phyloP scores from a whole-genome alignment of 2,113 vertebrate species.

The Carollia perspicillata region DNA sequence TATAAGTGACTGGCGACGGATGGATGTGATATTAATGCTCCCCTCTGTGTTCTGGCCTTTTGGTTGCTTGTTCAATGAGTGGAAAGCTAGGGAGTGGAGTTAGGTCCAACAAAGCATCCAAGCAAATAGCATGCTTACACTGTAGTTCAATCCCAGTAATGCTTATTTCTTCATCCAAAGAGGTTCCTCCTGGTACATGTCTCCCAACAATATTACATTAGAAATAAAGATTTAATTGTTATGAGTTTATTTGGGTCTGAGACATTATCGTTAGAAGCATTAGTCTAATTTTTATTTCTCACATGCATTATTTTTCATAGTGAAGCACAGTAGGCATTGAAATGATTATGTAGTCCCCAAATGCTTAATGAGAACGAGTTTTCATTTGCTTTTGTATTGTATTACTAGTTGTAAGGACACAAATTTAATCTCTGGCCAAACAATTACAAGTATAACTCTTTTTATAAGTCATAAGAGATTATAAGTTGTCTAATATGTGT shows the following conservation, averaged over 20 bases:
- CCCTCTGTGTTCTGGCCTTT: not conserved
- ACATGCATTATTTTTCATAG: not conserved
- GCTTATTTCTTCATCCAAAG: not conserved
- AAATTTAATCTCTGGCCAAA: not conserved
- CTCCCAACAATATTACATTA: not conserved
- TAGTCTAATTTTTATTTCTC: not conserved
- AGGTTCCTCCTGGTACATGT: not conserved
- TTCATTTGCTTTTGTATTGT: not conserved
- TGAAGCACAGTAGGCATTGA: not conserved
- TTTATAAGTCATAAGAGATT: not conserved
- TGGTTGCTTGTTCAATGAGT: not conserved
- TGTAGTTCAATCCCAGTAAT: not conserved
- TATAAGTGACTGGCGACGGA: not conserved
- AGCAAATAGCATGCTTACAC: not conserved
- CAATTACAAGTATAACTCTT: not conserved
- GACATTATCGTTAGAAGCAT: not conserved
- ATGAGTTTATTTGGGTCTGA: not conserved
- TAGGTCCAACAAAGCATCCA: not conserved
- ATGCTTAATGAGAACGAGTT: not conserved
- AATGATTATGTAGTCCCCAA: not conserved
- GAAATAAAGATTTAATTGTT: not conserved
- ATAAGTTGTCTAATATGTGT: not conserved
- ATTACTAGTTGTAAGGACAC: not conserved
- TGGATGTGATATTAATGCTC: not conserved
- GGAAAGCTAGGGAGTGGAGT: not conserved